Conservation (phyloP, 2,888 invertebrate species). For the Campaea margaritaria region DNA sequence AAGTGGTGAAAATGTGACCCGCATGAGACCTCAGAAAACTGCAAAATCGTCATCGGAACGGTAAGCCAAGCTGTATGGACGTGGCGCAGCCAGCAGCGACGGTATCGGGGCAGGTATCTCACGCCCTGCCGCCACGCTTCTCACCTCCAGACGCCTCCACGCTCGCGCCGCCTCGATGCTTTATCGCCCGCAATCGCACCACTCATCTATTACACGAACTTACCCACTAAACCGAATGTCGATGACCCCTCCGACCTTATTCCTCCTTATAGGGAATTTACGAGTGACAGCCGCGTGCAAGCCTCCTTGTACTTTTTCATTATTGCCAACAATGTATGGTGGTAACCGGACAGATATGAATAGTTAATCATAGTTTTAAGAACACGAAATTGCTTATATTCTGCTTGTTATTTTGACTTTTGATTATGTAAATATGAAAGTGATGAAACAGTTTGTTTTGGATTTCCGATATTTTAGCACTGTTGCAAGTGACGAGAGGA, state of each 20-base stretch:
- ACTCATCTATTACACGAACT: conserved; percentile 75
- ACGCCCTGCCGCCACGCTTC: conserved; percentile 80
- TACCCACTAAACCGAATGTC: conserved; percentile 75
- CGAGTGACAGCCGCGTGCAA: conserved; percentile 60
- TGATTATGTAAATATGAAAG: not conserved
- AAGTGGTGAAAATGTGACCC: not conserved
- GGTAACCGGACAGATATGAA: conserved; percentile 5
- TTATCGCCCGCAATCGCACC: conserved; percentile 74
- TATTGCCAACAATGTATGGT: conserved; percentile 7
- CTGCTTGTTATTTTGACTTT: not conserved
- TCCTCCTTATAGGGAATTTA: conserved; percentile 59
- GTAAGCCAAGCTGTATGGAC: conserved; percentile 13
- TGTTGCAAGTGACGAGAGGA: no score
- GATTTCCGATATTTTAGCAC: no score
- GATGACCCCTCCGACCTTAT: conserved; percentile 63
- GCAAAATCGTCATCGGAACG: conserved; percentile 5
- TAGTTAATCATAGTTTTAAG: not conserved
- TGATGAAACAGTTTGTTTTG: no score
- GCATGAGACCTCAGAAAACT: not conserved
- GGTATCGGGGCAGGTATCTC: conserved; percentile 75
- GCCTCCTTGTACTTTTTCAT: conserved; percentile 44
- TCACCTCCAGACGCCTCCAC: conserved; percentile 77
- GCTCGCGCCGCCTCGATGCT: conserved; percentile 62
- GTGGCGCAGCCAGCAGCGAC: conserved; percentile 41
- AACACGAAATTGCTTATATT: not conserved